Evolutionary conservation across 2,797 vertebrate species (phyloP), one percentile per base, ranked within the genome.

Genomic region (Lutjanus campechanus): DNA sequence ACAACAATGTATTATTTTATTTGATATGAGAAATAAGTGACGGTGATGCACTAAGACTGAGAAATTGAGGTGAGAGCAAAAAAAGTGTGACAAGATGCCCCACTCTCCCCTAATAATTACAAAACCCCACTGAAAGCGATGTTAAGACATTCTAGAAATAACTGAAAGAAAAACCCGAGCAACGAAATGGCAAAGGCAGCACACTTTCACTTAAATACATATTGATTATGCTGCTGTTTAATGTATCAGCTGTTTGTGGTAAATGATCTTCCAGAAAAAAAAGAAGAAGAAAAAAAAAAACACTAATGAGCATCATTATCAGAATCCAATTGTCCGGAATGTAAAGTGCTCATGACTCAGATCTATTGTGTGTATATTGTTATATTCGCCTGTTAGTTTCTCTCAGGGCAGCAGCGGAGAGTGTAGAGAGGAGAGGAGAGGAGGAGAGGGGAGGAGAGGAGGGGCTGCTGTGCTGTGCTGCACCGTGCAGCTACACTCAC

Each of bases 401-500:
- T 89, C 89, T 72, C 77, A 51, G 88, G 82, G 87, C 77, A 88
- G 87, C 60, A 16, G 43, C 43, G 46, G 46, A 47, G 46, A 3
- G 41, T 36, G 43, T 11, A 2, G 22, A 7, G 51, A 12, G 19
- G 70, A 72, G 66, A 83, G 12, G 77, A 76, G 72, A 88, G 89
- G 92, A 89, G 88, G 90, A 13, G 44, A 46, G 44, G 5, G 1
- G 22, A 13, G n/a, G 20, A 17, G 70, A 71, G 68, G 84, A 13
- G 77, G 92, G 89, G 91, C 90, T 86, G 93, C 91, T 75, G 86
- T 43, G 82, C 77, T 50, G 76, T 25, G 85, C 88, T 76, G 85
- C 93, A 66, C 90, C 81, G 86, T 55, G 85, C 90, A 84, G 89
- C 91, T 61, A 13, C 29, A 36, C 83, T 93, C 93, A 92, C 90